Conservation (phyloP, 2,888 invertebrate species). For the Protodeltote pygarga region DNA sequence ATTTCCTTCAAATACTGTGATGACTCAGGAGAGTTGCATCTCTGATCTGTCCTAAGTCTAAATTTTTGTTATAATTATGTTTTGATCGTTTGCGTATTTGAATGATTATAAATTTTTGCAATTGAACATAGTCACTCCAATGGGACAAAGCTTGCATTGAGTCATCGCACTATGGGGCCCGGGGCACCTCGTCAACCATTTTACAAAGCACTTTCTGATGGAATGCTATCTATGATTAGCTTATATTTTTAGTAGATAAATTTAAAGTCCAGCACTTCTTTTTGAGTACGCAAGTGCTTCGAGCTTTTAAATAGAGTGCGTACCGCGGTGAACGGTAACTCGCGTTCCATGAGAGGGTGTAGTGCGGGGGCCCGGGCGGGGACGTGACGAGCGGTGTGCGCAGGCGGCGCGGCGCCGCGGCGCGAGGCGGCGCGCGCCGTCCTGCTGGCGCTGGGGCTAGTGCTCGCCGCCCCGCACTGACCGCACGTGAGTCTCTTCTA, state of each 20-base stretch:
- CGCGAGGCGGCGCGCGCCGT: slow-evolving; percentile 72
- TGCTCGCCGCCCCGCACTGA: slow-evolving; percentile 83
- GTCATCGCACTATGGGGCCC: slow-evolving; percentile 85
- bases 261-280: neutral
- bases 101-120: slow-evolving; percentile 40
- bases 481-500: slow-evolving; percentile 78
- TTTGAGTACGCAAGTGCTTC: neutral
- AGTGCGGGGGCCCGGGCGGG: slow-evolving; percentile 14
- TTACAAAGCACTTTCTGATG: slow-evolving; percentile 56
- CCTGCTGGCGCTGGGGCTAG: slow-evolving; percentile 72
- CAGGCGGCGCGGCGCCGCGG: slow-evolving; percentile 80
- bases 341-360: slow-evolving; percentile 39
- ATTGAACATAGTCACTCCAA: slow-evolving; percentile 62
- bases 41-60: slow-evolving; percentile 60
- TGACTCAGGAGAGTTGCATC: slow-evolving; percentile 81
- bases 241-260: neutral
- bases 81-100: slow-evolving; percentile 54
- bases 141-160: slow-evolving; percentile 86
- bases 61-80: slow-evolving; percentile 52
- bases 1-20: slow-evolving; percentile 78
- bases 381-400: slow-evolving; percentile 65
- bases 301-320: neutral
- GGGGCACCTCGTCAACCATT: slow-evolving; percentile 61
- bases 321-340: too few species aligned
- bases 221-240: slow-evolving; percentile 17